These are phyloP conservation scores for Sphaerophoria taeniata DNA, from an alignment of 2,888 invertebrate species.

Conservation along the genomic window DNA sequence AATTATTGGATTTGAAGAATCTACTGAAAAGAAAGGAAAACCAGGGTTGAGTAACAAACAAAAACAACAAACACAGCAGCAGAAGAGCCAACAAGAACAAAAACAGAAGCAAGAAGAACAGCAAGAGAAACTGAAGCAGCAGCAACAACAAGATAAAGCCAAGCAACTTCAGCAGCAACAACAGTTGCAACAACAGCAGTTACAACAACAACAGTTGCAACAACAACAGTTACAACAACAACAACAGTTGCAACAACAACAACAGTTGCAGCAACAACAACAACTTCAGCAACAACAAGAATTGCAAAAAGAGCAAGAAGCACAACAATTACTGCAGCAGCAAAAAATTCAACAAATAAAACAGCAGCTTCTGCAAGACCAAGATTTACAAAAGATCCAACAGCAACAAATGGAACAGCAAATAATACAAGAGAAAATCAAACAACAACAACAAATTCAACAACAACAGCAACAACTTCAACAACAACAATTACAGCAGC, in stretches of 20 bases:
- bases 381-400: slow-evolving; percentile 64
- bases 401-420: slow-evolving; percentile 66
- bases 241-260: slow-evolving; percentile 70
- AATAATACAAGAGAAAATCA: slow-evolving; percentile 77
- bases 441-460: slow-evolving; percentile 75
- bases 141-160: slow-evolving; percentile 75
- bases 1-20: slow-evolving; percentile 81
- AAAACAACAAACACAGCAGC: slow-evolving; percentile 41
- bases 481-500: slow-evolving; percentile 79
- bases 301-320: slow-evolving; percentile 76
- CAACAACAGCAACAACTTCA: slow-evolving; percentile 80
- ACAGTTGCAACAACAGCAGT: slow-evolving; percentile 65
- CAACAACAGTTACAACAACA: slow-evolving; percentile 74
- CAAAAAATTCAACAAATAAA: slow-evolving; percentile 72
- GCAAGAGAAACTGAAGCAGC: slow-evolving; percentile 40
- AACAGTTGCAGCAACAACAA: slow-evolving; percentile 61
- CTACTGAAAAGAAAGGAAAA: slow-evolving; percentile 52
- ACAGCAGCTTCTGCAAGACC: slow-evolving; percentile 75
- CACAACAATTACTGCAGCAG: slow-evolving; percentile 76
- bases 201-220: slow-evolving; percentile 70
- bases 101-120: slow-evolving; percentile 75
- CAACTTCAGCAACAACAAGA: slow-evolving; percentile 77
- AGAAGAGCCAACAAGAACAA: slow-evolving; percentile 75
- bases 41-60: slow-evolving; percentile 54
- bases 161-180: slow-evolving; percentile 55